Base-by-base conservation (phyloP, 2,113 vertebrate species). In the Cnemophilus loriae region DNA sequence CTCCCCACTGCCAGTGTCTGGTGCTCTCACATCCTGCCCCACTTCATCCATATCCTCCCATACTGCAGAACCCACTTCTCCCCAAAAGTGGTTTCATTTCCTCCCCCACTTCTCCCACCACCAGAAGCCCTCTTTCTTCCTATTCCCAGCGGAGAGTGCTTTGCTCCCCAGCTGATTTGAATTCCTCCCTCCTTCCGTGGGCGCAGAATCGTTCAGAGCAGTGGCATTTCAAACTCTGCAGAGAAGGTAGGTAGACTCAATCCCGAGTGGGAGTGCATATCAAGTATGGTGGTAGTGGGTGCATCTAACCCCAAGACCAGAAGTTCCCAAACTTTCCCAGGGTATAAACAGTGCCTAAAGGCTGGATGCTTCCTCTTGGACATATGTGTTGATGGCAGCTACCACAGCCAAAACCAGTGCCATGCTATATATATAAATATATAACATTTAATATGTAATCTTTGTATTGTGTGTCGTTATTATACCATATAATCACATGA, bases 181-280 rank as follows among this genome's bases (percentile, higher is more conserved):
- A 94, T 96, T 96, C 92, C 93, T 95, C 95, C 95, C 89, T 95
- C 87, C 83, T 33, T 19, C 60, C 1, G 59, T 93, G 90, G 93
- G 95, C 3, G 76, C 84, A 49, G 93, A 93, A 83, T 92, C 95
- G 60, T 60, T 74, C 74, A 41, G 71, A 85, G 85, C 57, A 94
- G 76, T 84, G 92, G 92, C 95, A 94, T 96, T 96, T 56, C 49
- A 92, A 90, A 73, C 79, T 92, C 87, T n/a, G 39, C 84, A 44
- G 76, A 68, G 95, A 96, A 91, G 83, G 93, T 71, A 86, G 82
- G 90, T 50, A 95, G 84, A 44, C 75, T 90, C 91, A 90, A 46
- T 92, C 35, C 69, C 2, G 41, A 79, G 94, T 93, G 68, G 95
- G 95, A 95, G 93, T 87, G 83, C 68, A 59, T 46, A 41, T 16